Base-by-base conservation (phyloP, 2,888 invertebrate species). In the Morpho helenor region DNA sequence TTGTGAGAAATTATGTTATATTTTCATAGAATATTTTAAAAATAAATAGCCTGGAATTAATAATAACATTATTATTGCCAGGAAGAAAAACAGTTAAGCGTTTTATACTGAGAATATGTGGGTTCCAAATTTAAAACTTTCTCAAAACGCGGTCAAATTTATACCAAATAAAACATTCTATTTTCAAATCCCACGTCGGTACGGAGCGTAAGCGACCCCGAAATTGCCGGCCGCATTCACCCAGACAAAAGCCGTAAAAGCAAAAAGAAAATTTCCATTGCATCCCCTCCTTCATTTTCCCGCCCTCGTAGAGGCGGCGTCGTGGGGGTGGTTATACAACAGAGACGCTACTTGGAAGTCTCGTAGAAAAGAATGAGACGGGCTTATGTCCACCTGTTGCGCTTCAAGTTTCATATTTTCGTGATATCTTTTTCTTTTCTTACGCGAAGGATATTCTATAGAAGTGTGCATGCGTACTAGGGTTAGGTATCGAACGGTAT, bases 201-300 rank as follows among this genome's bases (percentile, higher is more conserved):
- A 72, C 73, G 77, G 64, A 79, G 48, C 59, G 51, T 80, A 84
- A 87, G 86, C 88, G 87, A 87, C 87, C 88, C 87, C 89, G 82
- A 89, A 88, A 89, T 89, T 85, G 86, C 80, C 77, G 80, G 82
- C 88, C 85, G 88, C 88, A 88, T 87, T 90, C 89, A 89, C 84
- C 84, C 88, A 88, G 86, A 89, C 89, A 90, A 88, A 87, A 88
- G 87, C 85, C 78, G 87, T 86, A 84, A 86, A 87, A 84, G 84
- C 82, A 88, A 88, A 89, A 90, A 87, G 87, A 90, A 90, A 90
- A 82, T 85, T 85, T 85, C 80, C 85, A 84, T 84, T 79, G 82
- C 83, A 77, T 80, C 87, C 87, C 87, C 84, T 82, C 84, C 87
- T 85, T 82, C 82, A 84, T 86, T 89, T 90, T 89, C 87, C 89